A percentile compares a stretch with the other conserved stretches of the same genome.
Conservation (phyloP, 2,888 invertebrate genomes). For the Cheilosia grossa region DNA sequence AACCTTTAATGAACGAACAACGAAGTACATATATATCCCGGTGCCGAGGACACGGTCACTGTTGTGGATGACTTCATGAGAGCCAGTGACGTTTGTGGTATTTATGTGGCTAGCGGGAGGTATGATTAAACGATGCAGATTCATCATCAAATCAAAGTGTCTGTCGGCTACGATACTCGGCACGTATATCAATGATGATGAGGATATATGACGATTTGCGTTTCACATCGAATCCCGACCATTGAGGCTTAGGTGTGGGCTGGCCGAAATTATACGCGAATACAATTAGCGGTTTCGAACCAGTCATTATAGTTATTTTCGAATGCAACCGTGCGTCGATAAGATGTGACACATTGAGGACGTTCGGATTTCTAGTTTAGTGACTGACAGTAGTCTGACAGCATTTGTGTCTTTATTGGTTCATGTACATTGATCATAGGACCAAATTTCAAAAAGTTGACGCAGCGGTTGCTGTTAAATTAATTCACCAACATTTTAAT, state of each 20-base stretch:
- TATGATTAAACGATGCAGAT: conserved; percentile 48
- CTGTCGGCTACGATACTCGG: background rate
- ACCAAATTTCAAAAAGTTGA: no score
- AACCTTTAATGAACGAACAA: conserved; percentile 20
- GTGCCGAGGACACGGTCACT: background rate
- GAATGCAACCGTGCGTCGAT: no score
- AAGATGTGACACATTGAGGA: no score
- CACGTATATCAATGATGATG: background rate
- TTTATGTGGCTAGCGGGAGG: conserved; percentile 31
- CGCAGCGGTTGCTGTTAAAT: no score
- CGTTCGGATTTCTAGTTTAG: no score
- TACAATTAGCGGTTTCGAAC: background rate
- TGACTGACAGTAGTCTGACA: no score
- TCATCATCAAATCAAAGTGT: conserved; percentile 34
- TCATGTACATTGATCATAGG: no score
- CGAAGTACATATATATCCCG: background rate
- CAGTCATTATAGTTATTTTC: background rate
- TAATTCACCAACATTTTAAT: no score
- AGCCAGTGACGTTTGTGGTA: conserved; percentile 43
- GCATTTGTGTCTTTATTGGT: no score
- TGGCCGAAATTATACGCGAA: background rate
- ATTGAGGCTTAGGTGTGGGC: background rate
- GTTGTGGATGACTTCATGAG: background rate
- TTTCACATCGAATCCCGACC: background rate
- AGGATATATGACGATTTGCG: background rate